A percentile compares a stretch with the other conserved stretches of the same genome.
Evolutionary conservation across 2,797 vertebrate genomes (phyloP).

Genomic region (Poeciliopsis gracilis): DNA sequence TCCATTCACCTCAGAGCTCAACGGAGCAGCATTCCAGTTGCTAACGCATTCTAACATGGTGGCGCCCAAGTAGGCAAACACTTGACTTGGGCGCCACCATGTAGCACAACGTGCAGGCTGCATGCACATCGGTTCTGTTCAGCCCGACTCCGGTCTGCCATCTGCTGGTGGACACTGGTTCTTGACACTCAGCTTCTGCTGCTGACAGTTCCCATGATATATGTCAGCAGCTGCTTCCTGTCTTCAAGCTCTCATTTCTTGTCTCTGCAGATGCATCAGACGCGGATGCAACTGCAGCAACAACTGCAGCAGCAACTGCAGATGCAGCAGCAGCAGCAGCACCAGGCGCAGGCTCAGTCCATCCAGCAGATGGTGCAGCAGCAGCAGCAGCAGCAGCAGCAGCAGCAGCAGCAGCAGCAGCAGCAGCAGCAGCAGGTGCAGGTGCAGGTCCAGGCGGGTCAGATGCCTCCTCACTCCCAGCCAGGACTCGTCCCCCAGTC

Average conservation of each 20-base stretch:
- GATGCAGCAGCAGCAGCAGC: conserved; percentile 69
- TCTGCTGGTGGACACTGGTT: neutral
- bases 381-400: too few relatives aligned
- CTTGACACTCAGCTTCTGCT: neutral
- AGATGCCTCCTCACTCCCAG: conserved; percentile 85
- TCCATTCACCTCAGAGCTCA: too few relatives aligned
- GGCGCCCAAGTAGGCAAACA: too few relatives aligned
- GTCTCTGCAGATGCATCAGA: conserved; percentile 74
- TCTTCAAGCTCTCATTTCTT: neutral
- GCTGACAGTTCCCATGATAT: neutral
- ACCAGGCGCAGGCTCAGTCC: conserved; percentile 63
- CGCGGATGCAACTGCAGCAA: conserved; percentile 73
- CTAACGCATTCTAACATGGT: too few relatives aligned
- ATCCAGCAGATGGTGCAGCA: conserved; percentile 81
- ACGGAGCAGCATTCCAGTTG: too few relatives aligned
- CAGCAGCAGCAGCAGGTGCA: too few relatives aligned
- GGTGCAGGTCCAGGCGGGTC: conserved; percentile 54
- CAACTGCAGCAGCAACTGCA: conserved; percentile 61
- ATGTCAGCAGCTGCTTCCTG: neutral
- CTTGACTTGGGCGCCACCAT: too few relatives aligned
- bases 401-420: too few relatives aligned
- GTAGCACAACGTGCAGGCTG: too few relatives aligned
- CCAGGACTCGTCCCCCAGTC: conserved; percentile 86
- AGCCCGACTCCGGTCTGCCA: neutral
- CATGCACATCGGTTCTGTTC: too few relatives aligned